Conservation (phyloP, 64 coral and sea anemone genomes). For the Montipora sp. region DNA sequence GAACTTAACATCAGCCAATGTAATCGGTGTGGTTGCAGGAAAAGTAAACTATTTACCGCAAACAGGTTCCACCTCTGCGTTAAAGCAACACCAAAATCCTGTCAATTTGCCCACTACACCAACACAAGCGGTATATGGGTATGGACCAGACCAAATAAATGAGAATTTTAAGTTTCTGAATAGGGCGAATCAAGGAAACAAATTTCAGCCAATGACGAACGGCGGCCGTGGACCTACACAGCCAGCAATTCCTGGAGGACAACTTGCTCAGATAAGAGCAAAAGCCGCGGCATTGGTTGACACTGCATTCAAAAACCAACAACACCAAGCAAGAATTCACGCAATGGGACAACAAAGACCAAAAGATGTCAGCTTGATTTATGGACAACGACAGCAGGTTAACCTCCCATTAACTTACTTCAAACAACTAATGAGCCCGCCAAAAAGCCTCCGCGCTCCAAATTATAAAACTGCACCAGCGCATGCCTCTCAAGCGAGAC, state of each 20-base stretch:
- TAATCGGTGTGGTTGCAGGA: not conserved
- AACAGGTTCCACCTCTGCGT: not conserved
- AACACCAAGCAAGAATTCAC: not conserved
- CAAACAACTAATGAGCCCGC: not conserved
- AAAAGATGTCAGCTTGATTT: not conserved
- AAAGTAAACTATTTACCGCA: not conserved
- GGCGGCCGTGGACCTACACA: not conserved
- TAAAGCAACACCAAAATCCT: not conserved
- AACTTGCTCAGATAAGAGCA: slow-evolving; percentile 22
- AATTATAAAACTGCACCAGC: not conserved
- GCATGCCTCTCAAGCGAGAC: not conserved
- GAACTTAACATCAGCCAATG: not conserved
- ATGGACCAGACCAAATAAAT: not conserved
- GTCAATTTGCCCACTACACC: not conserved
- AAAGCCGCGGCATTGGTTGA: not conserved
- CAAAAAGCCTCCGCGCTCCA: not conserved
- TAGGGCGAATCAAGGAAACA: not conserved
- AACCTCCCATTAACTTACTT: not conserved
- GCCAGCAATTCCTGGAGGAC: not conserved
- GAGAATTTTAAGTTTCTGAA: not conserved
- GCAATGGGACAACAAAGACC: not conserved
- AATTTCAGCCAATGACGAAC: not conserved
- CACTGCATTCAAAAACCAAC: not conserved
- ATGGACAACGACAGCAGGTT: not conserved
- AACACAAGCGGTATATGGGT: not conserved